Base-by-base conservation (phyloP, 2,797 vertebrate species). In the Gallinago solitaria region DNA sequence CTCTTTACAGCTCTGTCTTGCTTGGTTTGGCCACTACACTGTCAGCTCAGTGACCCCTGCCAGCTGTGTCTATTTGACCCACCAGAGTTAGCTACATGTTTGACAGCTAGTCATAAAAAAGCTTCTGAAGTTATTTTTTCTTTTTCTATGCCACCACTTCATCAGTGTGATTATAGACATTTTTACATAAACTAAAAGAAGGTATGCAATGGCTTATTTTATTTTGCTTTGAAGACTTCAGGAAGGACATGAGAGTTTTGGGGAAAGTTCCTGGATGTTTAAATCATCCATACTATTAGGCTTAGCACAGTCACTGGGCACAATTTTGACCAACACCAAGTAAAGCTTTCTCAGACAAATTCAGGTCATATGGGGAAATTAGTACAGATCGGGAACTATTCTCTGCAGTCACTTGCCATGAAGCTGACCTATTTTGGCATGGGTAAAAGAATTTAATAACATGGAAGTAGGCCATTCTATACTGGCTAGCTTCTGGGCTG, bases 351-450 rank as follows among this genome's bases (percentile, higher is more conserved):
- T 56, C 32, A 39, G 65, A 81, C 12, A 81, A 93, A 74, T 64
- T 78, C 47, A 75, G 63, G 65, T 19, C 54, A 35, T 82, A 69
- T 63, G n/a, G 10, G 56, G 17, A 89, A 90, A 79, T 71, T 75
- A 61, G 25, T 43, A 53, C 23, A 75, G 45, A 81, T 60, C 25
- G 50, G 32, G 30, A 89, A 25, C 41, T 90, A 47, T 53, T 81
- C 41, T 89, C 33, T 92, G 16, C 63, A 59, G 23, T 78, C 50
- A 33, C 74, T 84, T 90, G 71, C 53, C 54, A 61, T 75, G 28
- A 82, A 93, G 61, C 51, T 93, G 87, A 87, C 90, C 80, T 93
- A 89, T 92, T 92, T 95, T 87, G 11, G 12, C 41, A 9, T 83
- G 50, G 11, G 5, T 65, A 68, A 69, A 90, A 73, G 11, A 82